Evolutionary conservation across 2,888 invertebrate species (phyloP), one percentile per base, ranked within the genome.

Genomic region (Ecliptopera silaceata): DNA sequence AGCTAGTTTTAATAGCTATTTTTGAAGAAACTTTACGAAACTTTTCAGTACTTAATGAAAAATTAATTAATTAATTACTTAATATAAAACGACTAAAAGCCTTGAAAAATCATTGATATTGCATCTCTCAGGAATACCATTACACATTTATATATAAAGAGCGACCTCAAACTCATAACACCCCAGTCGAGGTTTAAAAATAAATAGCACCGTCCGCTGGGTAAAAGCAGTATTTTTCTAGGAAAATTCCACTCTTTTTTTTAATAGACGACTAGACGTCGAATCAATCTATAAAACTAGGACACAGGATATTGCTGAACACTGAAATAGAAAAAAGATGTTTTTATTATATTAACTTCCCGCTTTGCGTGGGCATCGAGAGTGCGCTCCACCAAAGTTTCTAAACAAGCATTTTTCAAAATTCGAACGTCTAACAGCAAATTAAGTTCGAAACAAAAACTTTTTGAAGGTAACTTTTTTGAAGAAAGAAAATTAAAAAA

Each of bases 281-380:
- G 74, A 78, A 79, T 81, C 83, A 77, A 86, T 83, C 80, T 72
- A 69, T 47, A 67, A 70, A 80, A 82, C 66, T 82, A 70, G 85
- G 76, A 75, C 82, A 72, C 76, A 76, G 82, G 80, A 84, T 85
- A 83, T 86, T 85, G 77, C 76, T 74, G 76, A 75, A 79, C 79
- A 80, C 74, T 71, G 75, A 72, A 70, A 36, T 71, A 65, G 56
- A 65, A 63, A 71, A 79, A 78, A 70, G 70, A 69, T 64, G 69
- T 72, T 80, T 81, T 85, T 84, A 86, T 86, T 84, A 84, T 78
- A 71, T n/a, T n/a, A n/a, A n/a, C n/a, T n/a, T n/a, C 64, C 59
- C 61, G 60, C 70, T 64, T 77, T 80, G 77, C 73, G 69, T 61
- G 63, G 65, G 36, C 17, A 31, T 12, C 8, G 12, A 12, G 12